Base-by-base conservation (phyloP, 2,113 vertebrate genomes). In the Rattus rattus region DNA sequence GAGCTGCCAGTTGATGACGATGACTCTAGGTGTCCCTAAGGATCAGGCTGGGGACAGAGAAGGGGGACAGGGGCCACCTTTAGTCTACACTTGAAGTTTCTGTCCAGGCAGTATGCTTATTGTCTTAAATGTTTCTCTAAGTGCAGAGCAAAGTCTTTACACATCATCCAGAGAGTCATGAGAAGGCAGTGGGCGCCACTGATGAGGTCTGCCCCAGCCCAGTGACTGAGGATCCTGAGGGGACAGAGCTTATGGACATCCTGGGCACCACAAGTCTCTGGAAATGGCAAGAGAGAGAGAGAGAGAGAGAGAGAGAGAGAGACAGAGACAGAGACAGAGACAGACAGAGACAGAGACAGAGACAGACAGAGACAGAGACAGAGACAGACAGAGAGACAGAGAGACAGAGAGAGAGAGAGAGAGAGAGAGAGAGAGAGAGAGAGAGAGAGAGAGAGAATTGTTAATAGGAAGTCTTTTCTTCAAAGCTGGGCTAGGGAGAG, bases 401-500 rank as follows among this genome's bases (percentile, higher is more conserved):
- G 47, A 39, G 39, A 49, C 17, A 77, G 10, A 1, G 63, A 77
- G 26, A 39, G 39, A 76, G 28, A 24, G 39, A 49, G 47, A 30
- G 14, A 1, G 63, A 49, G 47, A 39, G 39, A 49, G n/a, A 77
- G 10, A 1, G 63, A 77, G 26, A 39, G 39, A 65, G 5, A 65
- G 8, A 65, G 7, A 24, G 26, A 10, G 6, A 28, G 36, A 28
- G 5, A 1, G 49, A 61, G 87, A 52, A 54, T 36, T n/a, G 33
- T 6, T 61, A n/a, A 91, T 47, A 92, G 92, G 94, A 96, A 96
- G 88, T 63, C 56, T 30, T 20, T 39, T 13, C 54, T 85, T 43
- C 94, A 90, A 92, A 76, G 88, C 76, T 7, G 88, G 22, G 39
- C n/a, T 39, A 91, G 76, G 69, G 20, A 95, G 92, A 95, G 61